phyloP scores from a whole-genome alignment of 2,113 vertebrate genomes.

The Numenius arquata region DNA sequence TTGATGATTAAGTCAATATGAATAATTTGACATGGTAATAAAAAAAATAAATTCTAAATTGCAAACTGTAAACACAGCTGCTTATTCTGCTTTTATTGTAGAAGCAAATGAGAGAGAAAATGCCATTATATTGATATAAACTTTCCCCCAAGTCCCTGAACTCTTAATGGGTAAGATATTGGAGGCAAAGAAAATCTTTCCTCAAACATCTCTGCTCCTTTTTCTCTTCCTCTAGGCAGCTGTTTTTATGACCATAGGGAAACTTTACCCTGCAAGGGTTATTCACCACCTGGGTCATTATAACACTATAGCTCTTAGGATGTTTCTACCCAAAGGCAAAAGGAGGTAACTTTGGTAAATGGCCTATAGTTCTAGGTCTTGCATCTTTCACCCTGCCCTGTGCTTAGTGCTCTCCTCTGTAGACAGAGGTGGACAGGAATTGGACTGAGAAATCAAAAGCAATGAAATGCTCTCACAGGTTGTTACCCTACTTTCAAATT shows the following conservation, averaged over 20 bases:
- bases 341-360: constrained; percentile 44
- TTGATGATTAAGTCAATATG: neutral
- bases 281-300: constrained; percentile 62
- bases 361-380: constrained; percentile 62
- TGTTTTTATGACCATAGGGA: neutral
- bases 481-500: constrained; percentile 6
- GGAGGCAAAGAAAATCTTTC: neutral
- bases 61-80: neutral
- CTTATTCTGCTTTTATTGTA: constrained; percentile 8
- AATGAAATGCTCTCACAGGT: neutral
- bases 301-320: constrained; percentile 18
- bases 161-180: neutral
- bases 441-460: constrained; percentile 18
- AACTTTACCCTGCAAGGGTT: constrained; percentile 32
- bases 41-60: neutral
- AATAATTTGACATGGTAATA: neutral
- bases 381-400: constrained; percentile 35
- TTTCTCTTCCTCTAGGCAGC: neutral
- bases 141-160: neutral
- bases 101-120: neutral
- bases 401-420: constrained; percentile 6
- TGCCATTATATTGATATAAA: neutral
- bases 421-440: neutral
- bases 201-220: neutral
- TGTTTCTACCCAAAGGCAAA: constrained; percentile 40